Base-by-base conservation (phyloP, 2,888 invertebrate species). In the Lutraria lutraria region DNA sequence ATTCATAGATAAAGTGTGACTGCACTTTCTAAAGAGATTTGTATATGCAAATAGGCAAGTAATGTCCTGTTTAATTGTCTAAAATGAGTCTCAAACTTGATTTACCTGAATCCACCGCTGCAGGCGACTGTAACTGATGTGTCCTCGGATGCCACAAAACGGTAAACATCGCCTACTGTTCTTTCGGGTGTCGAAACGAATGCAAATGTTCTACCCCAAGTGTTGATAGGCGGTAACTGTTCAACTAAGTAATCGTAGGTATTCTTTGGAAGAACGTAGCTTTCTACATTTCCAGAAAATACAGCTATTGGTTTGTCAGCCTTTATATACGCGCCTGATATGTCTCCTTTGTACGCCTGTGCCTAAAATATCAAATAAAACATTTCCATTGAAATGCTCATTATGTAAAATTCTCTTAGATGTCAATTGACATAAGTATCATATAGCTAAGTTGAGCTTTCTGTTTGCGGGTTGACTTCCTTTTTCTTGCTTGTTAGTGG, bases 191-290 rank as follows among this genome's bases (percentile, higher is more conserved):
- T 91, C 25, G 94, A 94, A 16, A 93, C 93, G 25, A 92, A 93
- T 43, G 92, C 88, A 89, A 94, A 95, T 19, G 72, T 76, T 34
- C 89, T 94, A 13, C 95, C 95, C 95, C 95, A 95, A 12, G 93
- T 93, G 56, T 92, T 88, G 0, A 93, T 88, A 0, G 95, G 93
- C 21, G 92, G 90, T 31, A 95, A 52, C 87, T 94, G 93, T 80
- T 94, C 95, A 25, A 94, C 93, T 84, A 95, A 87, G 84, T 95
- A 94, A 85, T 95, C 94, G 0, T 52, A 72, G 21, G 87, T 81
- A 19, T 63, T 34, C 8, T 86, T 88, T 15, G 31, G 63, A n/a
- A 79, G 86, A 43, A 63, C 90, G 34, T 92, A 88, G 12, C 93
- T 91, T 88, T 94, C 92, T 60, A 83, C 88, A 76, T 94, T 93